Base-by-base conservation (phyloP, 2,797 vertebrate species). In the Borostomias antarcticus region DNA sequence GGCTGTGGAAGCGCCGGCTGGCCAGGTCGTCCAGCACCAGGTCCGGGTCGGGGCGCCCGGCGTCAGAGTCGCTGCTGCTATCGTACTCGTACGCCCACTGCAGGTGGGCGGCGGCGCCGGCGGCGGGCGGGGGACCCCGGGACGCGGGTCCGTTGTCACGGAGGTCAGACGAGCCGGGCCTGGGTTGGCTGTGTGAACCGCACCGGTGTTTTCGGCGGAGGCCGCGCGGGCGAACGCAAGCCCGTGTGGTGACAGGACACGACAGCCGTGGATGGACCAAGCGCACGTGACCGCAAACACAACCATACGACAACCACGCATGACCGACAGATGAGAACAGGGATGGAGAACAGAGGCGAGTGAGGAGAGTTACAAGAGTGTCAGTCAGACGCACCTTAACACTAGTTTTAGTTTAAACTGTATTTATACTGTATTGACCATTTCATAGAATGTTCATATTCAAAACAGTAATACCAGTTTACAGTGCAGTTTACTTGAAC, bases 11-110 rank as follows among this genome's bases (percentile, higher is more conserved):
- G 80, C 93, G 95, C 76, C 88, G 87, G 62, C 93, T 90, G 53
- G 94, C 94, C 80, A 96, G 92, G 86, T 96, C 95, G 54, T 95
- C 94, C 84, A 92, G 89, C 78, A 94, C 78, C 19, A 93, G 1
- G 30, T 94, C 92, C 0, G 94, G 94, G 68, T 92, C 91, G 4
- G 92, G 87, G 77, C 88, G 82, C 62, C 93, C 91, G 0, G 56
- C 68, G 32, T 95, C 93, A 1, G 93, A 94, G 71, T 94, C 93
- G 1, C 90, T 94, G 84, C 83, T 90, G 71, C 92, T 95, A 72
- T 89, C 88, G 79, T 80, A 89, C 52, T 85, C 85, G 53, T 52
- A 85, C 23, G 75, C 72, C 88, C 84, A 88, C 76, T 81, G 84
- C 32, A 58, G 66, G n/a, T 73, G 85, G 73, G 77, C n/a, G 50